Percentiles rank a stretch among this genome's conserved stretches.
These are phyloP conservation scores for Tolypeutes matacus DNA, from an alignment of 2,797 vertebrate genomes.

Conservation along the genomic window DNA sequence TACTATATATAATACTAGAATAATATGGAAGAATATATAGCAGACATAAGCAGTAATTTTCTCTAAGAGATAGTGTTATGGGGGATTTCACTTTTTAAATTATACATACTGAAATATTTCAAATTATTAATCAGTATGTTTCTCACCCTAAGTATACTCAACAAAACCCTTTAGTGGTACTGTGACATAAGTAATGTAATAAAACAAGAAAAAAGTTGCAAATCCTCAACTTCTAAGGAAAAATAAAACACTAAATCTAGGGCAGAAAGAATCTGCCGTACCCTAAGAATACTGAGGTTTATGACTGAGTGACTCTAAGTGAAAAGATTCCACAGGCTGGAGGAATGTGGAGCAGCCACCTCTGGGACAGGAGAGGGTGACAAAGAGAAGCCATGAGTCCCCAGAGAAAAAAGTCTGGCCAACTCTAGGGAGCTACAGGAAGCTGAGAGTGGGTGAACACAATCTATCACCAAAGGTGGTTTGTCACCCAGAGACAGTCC, in stretches of 20 bases:
- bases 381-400: not conserved
- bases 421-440: not conserved
- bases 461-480: not conserved
- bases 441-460: not conserved
- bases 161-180: not conserved
- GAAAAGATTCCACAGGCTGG: rapidly evolving
- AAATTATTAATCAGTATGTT: not conserved
- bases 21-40: not conserved
- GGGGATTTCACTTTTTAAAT: too few relatives aligned
- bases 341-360: not conserved
- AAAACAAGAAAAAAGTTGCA: not conserved
- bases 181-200: not conserved
- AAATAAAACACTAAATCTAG: not conserved
- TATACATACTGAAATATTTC: not conserved
- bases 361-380: not conserved
- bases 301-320: not conserved
- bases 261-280: not conserved
- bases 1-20: not conserved
- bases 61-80: not conserved
- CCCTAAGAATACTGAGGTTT: not conserved
- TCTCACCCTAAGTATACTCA: not conserved
- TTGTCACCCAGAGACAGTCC: not conserved
- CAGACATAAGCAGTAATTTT: not conserved
- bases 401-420: not conserved
- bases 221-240: not conserved